Base-by-base conservation (phyloP, 2,888 invertebrate genomes). In the Camptogramma bilineatum region DNA sequence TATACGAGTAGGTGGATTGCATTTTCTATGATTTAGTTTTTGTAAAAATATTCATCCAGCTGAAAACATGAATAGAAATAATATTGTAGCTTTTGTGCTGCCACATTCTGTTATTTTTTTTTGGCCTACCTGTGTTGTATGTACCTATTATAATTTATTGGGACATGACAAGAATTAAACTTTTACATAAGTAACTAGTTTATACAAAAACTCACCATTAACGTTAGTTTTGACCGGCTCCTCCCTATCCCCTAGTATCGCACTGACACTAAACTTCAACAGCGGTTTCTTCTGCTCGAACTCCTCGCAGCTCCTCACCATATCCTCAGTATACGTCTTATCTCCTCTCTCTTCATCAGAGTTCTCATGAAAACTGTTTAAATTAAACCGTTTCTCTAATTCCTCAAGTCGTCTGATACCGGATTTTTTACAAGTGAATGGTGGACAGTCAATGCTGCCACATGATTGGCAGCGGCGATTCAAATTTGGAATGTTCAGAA, bases 241-340 rank as follows among this genome's bases (percentile, higher is more conserved):
- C 54, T 88, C 88, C 31, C 94, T 86, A 74, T 95, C 95, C 0
- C 97, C 97, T 77, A 98, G 93, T 76, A 98, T 98, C 51, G 98
- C 98, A 94, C 96, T 97, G 70, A 98, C 98, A 95, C 98, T 98
- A 90, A 98, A 98, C 89, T 98, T 98, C 77, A 98, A 94, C 81
- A 97, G 94, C 18, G 97, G 97, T 79, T 97, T 97, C 68, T 90
- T 91, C 78, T 90, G 94, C 66, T 89, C 88, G 64, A 82, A 88
- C 28, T 91, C 88, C 16, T 92, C 92, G 79, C 90, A 89, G 69
- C 72, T 86, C 67, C 90, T 81, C 44, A 92, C 91, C 73, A 91
- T 75, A 1, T 93, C 93, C 13, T 91, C 93, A 0, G 92, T 90
- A 47, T 76, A 54, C 21, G 16, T 70, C 39, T 81, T 84, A 4